Conservation (phyloP, 2,113 vertebrate genomes). For the Fregata magnificens region DNA sequence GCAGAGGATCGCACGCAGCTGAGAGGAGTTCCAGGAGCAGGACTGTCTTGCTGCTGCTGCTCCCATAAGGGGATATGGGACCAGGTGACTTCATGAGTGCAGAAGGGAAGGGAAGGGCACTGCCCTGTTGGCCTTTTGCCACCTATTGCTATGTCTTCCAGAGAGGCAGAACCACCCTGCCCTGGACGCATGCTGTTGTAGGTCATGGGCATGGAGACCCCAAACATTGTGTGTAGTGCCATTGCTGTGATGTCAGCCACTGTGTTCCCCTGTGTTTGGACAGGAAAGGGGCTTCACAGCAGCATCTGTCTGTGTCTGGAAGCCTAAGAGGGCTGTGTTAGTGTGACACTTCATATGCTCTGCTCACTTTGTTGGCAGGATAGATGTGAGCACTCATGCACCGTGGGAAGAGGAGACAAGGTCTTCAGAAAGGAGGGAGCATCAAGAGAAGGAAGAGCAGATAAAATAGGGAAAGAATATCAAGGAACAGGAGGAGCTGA, state of each 20-base stretch:
- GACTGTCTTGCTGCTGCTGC: neutral
- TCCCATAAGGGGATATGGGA: accelerated
- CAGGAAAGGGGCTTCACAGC: neutral
- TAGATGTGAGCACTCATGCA: neutral
- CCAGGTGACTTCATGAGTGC: neutral
- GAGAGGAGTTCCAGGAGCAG: neutral
- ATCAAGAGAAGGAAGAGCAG: neutral
- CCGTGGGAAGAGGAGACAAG: neutral
- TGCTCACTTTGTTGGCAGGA: neutral
- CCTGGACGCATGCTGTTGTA: neutral
- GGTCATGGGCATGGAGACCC: neutral
- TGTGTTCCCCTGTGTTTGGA: neutral
- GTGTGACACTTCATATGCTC: neutral
- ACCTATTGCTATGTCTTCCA: neutral
- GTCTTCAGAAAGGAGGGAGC: neutral
- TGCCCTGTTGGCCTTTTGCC: neutral
- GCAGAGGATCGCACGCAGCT: neutral
- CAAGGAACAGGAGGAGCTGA: neutral
- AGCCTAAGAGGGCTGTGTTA: neutral
- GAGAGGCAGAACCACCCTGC: neutral
- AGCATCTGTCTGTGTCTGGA: neutral
- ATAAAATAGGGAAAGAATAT: neutral
- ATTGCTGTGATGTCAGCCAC: neutral
- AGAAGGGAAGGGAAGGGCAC: neutral
- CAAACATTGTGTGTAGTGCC: neutral